These are phyloP conservation scores for Melanargia galathea DNA, from an alignment of 2,888 invertebrate genomes.

Conservation along the genomic window DNA sequence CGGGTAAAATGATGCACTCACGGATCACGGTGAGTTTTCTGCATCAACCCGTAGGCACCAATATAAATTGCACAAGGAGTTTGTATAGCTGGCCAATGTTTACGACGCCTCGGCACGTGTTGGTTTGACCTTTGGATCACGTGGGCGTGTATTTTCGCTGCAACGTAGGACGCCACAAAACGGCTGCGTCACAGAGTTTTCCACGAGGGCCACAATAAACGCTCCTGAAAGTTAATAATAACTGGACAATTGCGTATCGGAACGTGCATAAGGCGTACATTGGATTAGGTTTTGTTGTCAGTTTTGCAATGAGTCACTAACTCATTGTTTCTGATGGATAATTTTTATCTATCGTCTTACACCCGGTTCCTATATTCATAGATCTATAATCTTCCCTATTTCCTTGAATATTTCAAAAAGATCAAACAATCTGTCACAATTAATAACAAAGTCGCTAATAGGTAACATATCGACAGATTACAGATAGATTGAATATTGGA, in stretches of 20 bases:
- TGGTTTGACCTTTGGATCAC: constrained; percentile 54
- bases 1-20: background rate
- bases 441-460: too few species aligned
- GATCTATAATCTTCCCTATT: too few species aligned
- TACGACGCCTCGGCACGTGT: constrained; percentile 40
- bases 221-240: background rate
- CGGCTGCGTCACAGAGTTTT: constrained; percentile 54
- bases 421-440: too few species aligned
- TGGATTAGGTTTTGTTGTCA: too few species aligned
- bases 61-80: constrained; percentile 29
- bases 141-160: constrained; percentile 56
- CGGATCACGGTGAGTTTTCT: constrained; percentile 23
- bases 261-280: too few species aligned
- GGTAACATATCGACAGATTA: too few species aligned
- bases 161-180: constrained; percentile 53
- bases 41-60: background rate
- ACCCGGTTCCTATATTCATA: too few species aligned
- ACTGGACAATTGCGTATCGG: background rate
- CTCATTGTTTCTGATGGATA: too few species aligned
- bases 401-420: too few species aligned
- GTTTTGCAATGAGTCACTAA: too few species aligned
- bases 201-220: constrained; percentile 36
- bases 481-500: too few species aligned
- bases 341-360: too few species aligned
- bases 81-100: constrained; percentile 26